A percentile compares a stretch with the other conserved stretches of the same genome.
Evolutionary conservation across 1,140 invertebrate genomes (phyloP).

Genomic region (Yoshiicerus persimilis): DNA sequence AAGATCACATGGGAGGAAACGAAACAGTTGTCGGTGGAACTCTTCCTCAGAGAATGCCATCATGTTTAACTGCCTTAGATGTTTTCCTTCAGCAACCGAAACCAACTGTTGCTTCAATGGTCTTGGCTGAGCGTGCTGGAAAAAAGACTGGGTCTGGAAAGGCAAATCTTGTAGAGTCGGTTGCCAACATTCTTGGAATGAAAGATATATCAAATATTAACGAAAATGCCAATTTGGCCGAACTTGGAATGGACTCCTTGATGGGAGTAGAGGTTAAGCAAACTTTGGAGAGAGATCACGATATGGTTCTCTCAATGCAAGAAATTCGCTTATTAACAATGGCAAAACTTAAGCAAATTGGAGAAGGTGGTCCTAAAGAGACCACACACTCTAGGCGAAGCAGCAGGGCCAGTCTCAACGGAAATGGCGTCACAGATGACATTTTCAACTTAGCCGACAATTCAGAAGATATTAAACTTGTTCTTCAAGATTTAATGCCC

Average conservation of each 20-base stretch:
- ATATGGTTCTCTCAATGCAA: conserved; percentile 73
- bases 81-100: conserved; percentile 83
- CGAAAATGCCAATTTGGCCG: conserved; percentile 73
- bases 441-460: background rate
- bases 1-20: conserved; percentile 75
- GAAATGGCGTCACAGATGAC: conserved; percentile 22
- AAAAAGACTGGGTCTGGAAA: conserved; percentile 65
- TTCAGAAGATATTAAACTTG: conserved; percentile 51
- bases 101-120: conserved; percentile 80
- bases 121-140: conserved; percentile 60
- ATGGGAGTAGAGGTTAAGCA: conserved; percentile 90
- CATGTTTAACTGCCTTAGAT: conserved; percentile 83
- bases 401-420: conserved; percentile 27
- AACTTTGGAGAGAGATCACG: conserved; percentile 78
- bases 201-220: conserved; percentile 80
- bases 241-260: conserved; percentile 94
- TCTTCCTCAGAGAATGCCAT: conserved; percentile 85
- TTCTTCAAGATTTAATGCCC: conserved; percentile 57
- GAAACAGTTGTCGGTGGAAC: conserved; percentile 92
- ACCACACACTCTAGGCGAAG: conserved; percentile 31
- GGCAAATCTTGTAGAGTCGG: conserved; percentile 69
- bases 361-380: conserved; percentile 55
- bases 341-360: conserved; percentile 69
- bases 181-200: conserved; percentile 85
- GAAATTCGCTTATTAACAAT: conserved; percentile 82